These are phyloP conservation scores for Corapipo altera DNA, from an alignment of 2,113 vertebrate genomes.

Conservation along the genomic window DNA sequence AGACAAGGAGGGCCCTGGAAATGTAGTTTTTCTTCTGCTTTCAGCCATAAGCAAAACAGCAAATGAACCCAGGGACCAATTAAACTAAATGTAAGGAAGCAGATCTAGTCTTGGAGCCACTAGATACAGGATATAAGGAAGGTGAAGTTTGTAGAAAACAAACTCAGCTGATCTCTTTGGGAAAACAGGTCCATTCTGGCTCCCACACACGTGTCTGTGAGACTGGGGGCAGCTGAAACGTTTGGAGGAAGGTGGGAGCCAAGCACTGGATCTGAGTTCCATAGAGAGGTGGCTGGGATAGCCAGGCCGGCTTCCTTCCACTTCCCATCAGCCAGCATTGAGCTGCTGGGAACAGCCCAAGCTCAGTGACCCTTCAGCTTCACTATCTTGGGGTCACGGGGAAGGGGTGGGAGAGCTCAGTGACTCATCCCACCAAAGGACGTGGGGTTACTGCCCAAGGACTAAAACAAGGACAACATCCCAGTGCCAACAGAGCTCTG, in stretches of 20 bases:
- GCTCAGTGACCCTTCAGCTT: neutral
- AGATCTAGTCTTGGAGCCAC: neutral
- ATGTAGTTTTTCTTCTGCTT: neutral
- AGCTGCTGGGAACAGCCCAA: fast-evolving
- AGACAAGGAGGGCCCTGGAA: neutral
- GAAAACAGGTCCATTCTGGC: neutral
- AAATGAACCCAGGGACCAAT: slow-evolving; percentile 30
- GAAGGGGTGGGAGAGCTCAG: neutral
- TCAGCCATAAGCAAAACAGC: neutral
- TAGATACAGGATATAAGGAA: neutral
- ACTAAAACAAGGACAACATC: neutral
- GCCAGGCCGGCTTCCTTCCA: neutral
- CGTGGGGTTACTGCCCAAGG: neutral
- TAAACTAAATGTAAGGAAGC: neutral
- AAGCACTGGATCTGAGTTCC: neutral
- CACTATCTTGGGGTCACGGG: neutral
- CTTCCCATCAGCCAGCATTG: neutral
- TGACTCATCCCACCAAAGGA: fast-evolving
- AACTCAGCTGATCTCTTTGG: neutral
- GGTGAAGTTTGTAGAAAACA: neutral
- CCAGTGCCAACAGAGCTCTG: neutral
- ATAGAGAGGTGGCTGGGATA: too few species aligned
- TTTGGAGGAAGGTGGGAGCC: neutral
- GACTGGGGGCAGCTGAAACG: neutral
- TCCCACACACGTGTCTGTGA: fast-evolving